Evolutionary conservation across 2,113 vertebrate genomes (phyloP).

Genomic region (Oncorhynchus tshawytscha): DNA sequence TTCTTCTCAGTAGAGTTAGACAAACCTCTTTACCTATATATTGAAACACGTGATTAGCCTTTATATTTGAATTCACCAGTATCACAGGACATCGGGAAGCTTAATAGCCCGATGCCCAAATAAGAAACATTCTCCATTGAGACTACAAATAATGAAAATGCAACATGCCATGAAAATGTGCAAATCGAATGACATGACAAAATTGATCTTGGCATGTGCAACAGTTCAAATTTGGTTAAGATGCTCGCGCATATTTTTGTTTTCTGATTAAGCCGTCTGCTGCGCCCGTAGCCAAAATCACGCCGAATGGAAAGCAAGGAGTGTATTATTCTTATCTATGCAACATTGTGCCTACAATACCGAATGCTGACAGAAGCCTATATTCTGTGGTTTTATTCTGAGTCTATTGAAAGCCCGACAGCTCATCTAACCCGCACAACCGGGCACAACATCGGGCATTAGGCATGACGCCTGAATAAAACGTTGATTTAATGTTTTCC

Average conservation of each 20-base stretch:
- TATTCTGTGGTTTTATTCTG: background rate
- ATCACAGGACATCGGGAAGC: background rate
- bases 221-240: no score
- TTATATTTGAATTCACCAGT: no score
- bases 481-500: background rate
- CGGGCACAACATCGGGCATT: background rate
- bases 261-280: background rate
- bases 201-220: background rate
- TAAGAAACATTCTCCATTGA: background rate
- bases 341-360: background rate
- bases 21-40: background rate
- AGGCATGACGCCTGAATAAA: background rate
- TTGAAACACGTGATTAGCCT: background rate
- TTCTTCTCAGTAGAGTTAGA: background rate
- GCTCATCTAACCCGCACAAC: conserved; percentile 39
- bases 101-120: background rate
- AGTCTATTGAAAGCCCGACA: conserved; percentile 3
- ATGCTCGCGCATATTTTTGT: background rate
- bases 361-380: background rate
- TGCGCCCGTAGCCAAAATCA: conserved; percentile 3
- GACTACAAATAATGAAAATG: no score
- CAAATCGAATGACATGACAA: background rate
- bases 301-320: background rate
- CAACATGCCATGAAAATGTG: background rate
- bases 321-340: background rate